These are phyloP conservation scores for Peucedramus taeniatus DNA, from an alignment of 2,113 vertebrate genomes.

Conservation along the genomic window DNA sequence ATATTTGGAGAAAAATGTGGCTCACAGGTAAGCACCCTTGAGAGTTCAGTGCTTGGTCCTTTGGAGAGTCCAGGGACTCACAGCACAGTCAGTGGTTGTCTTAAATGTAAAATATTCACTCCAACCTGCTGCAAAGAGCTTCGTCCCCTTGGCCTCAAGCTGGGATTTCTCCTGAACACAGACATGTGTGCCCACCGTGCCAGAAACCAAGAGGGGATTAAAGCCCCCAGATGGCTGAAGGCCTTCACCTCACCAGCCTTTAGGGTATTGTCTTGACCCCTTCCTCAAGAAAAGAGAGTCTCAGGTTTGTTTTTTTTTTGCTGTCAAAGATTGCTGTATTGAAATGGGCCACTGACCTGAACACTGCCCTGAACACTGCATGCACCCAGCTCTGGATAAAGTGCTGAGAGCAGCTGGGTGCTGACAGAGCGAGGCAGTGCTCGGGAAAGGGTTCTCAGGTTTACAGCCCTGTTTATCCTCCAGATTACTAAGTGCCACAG, in stretches of 20 bases:
- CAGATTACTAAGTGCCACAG: neutral
- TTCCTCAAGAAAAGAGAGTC: neutral
- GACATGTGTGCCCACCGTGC: accelerated
- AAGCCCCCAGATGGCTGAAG: neutral
- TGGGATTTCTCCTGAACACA: neutral
- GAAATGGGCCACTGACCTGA: neutral
- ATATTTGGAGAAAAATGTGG: neutral
- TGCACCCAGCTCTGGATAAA: neutral
- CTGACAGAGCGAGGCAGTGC: accelerated
- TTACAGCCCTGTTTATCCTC: neutral
- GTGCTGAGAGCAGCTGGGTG: accelerated
- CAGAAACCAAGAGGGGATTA: neutral
- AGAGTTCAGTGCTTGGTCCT: neutral
- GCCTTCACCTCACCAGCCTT: neutral
- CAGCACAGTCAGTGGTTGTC: neutral
- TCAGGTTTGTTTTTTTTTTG: neutral
- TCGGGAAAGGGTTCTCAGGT: neutral
- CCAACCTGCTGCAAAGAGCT: neutral
- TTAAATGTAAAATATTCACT: neutral
- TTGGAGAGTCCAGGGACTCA: neutral
- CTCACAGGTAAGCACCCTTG: neutral
- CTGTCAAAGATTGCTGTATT: neutral
- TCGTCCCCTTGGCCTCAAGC: neutral
- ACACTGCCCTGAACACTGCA: neutral
- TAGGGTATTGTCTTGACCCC: neutral